These are phyloP conservation scores for Dromiciops gliroides DNA, from an alignment of 2,113 vertebrate species.

Conservation along the genomic window DNA sequence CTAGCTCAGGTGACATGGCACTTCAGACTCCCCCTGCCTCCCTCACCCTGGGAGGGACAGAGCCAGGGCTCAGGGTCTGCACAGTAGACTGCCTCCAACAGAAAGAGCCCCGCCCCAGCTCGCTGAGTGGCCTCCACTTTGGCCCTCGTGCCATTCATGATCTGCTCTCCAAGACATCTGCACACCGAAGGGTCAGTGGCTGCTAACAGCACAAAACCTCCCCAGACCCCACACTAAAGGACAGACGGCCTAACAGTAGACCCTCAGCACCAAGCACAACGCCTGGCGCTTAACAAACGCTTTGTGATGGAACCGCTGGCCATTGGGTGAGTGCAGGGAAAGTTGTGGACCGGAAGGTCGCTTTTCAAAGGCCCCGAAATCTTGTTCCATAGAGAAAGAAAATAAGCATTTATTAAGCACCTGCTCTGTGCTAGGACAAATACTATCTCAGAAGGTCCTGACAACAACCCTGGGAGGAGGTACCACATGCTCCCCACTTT, in stretches of 20 bases:
- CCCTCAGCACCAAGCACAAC: too few relatives aligned
- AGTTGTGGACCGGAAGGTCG: too few relatives aligned
- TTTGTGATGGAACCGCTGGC: neutral
- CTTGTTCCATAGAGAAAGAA: neutral
- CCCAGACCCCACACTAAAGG: neutral
- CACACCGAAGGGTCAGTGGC: neutral
- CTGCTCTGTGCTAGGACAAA: accelerated
- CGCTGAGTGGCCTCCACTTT: too few relatives aligned
- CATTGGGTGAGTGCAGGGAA: neutral
- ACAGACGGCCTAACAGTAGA: too few relatives aligned
- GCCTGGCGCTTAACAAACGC: neutral
- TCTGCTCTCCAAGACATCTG: neutral
- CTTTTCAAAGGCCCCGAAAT: neutral
- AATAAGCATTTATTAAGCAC: neutral
- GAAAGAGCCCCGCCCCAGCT: too few relatives aligned
- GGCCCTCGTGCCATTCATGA: too few relatives aligned
- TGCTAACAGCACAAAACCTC: neutral
- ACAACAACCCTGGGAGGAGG: neutral
- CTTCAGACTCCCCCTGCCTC: too few relatives aligned
- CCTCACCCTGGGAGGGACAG: too few relatives aligned
- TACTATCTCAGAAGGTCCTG: neutral
- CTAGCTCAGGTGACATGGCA: too few relatives aligned
- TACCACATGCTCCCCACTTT: neutral
- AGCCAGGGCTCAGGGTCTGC: too few relatives aligned
- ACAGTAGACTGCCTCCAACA: too few relatives aligned